phyloP scores from a whole-genome alignment of 2,113 vertebrate genomes.

The Balaenoptera acutorostrata region DNA sequence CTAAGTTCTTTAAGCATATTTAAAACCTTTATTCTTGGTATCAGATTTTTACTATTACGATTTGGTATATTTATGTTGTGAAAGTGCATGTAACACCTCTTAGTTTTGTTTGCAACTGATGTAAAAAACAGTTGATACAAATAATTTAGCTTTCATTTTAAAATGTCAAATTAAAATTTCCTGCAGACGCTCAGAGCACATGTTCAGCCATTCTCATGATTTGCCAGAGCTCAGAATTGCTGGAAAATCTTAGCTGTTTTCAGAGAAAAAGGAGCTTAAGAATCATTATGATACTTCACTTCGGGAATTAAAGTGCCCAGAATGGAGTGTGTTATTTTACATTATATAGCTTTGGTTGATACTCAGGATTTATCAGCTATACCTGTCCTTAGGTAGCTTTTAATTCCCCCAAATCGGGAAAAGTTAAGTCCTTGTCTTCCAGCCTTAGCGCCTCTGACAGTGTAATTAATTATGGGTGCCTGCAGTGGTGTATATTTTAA shows the following conservation, averaged over 20 bases:
- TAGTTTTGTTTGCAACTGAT: conserved; percentile 26
- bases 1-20: background rate
- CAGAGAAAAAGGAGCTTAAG: conserved; percentile 1
- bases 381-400: background rate
- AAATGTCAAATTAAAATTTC: conserved; percentile 22
- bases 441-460: background rate
- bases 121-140: background rate
- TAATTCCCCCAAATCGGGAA: background rate
- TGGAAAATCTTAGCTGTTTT: conserved; percentile 10
- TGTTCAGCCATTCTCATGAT: background rate
- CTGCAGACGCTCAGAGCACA: background rate
- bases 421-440: background rate
- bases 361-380: background rate
- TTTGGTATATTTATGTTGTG: background rate
- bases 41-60: background rate
- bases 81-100: background rate
- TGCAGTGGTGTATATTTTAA: background rate
- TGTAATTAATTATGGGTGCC: background rate
- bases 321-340: background rate
- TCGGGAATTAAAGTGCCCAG: background rate
- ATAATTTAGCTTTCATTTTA: conserved; percentile 18
- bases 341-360: background rate
- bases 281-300: background rate
- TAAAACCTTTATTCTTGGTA: background rate
- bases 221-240: background rate